phyloP scores from a whole-genome alignment of 2,113 vertebrate genomes.

The Eulemur rufifrons region DNA sequence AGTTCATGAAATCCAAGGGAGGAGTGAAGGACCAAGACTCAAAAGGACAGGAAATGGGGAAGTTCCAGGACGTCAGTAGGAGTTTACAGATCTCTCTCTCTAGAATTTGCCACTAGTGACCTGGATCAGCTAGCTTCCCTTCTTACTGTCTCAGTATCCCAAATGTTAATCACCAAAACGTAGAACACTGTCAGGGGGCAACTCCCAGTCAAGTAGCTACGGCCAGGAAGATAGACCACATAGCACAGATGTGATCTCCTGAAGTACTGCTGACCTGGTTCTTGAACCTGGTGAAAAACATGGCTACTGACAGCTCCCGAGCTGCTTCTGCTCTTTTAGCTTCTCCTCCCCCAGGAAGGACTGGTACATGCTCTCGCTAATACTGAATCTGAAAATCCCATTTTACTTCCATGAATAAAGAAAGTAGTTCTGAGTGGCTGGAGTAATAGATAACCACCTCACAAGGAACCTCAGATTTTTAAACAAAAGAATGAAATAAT shows the following conservation, averaged over 20 bases:
- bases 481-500: neutral
- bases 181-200: neutral
- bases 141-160: neutral
- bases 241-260: neutral
- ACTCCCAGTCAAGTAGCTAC: neutral
- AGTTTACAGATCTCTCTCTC: neutral
- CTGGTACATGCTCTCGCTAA: neutral
- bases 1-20: neutral
- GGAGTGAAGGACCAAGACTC: neutral
- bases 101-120: neutral
- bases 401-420: neutral
- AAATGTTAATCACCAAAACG: neutral
- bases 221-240: neutral
- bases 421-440: neutral
- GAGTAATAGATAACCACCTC: neutral
- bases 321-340: neutral
- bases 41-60: neutral
- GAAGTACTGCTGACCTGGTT: neutral
- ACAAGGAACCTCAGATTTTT: neutral
- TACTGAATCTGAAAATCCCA: neutral
- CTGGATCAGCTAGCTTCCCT: neutral
- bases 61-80: neutral
- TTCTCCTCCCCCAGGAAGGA: neutral
- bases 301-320: neutral
- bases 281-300: neutral